Evolutionary conservation across 2,113 vertebrate species (phyloP), one percentile per base, ranked within the genome.

Genomic region (Seriola rivoliana): DNA sequence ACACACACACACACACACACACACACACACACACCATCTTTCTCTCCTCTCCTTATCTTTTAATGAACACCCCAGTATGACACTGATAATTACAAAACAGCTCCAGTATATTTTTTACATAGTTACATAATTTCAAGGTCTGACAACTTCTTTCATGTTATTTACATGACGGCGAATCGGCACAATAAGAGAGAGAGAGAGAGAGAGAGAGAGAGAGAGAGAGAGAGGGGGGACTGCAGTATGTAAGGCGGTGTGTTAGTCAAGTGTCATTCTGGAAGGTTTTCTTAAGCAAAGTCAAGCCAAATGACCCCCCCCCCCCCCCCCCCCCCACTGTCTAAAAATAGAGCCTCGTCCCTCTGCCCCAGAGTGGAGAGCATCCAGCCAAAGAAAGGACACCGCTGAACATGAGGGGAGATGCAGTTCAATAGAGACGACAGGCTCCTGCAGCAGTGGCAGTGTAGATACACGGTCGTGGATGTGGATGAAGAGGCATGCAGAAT

Each of bases 311-410:
- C 68, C 58, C 55, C 80, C n/a, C 29, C 48, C 40, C 69, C 32
- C 74, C 68, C 58, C 55, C 80, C n/a, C 29, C 48, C 40, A 29
- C 36, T 10, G 42, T 81, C 78, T 92, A 91, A 85, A 92, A 92
- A 92, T 93, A 92, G 84, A 81, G 23, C 44, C 10, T 5, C 5
- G 50, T 84, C 46, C 67, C 68, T 23, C 1, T 16, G 57, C 40
- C 80, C 73, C 17, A n/a, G 34, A 83, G 77, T 38, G 42, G 52
- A 66, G 66, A 75, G 69, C 75, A 81, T 78, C 75, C 64, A 89
- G 74, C 72, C 57, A 82, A 40, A 80, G 60, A 87, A 64, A 71
- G 48, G 75, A 78, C 85, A 86, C 67, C 80, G 58, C 71, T 34
- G 71, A 80, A 76, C 25, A 65, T 42, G 74, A 86, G 63, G 84